Conservation (phyloP, 2,113 vertebrate species). For the Lanius ludovicianus region DNA sequence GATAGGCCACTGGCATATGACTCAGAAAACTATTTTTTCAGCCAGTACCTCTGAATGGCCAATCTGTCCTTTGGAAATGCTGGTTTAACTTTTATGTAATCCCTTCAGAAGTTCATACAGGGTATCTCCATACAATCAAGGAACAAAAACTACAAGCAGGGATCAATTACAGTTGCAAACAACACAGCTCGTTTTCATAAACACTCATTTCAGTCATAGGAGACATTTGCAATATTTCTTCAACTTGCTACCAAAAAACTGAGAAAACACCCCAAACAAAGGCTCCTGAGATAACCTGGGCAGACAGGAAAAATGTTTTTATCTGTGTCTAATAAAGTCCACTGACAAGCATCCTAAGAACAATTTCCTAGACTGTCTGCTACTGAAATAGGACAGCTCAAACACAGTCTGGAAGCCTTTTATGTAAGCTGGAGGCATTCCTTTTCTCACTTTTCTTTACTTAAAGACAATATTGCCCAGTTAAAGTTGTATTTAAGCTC, state of each 20-base stretch:
- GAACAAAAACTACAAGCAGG: not conserved
- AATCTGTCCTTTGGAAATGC: not conserved
- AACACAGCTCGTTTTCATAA: not conserved
- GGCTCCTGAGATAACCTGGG: not conserved
- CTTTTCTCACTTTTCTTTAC: not conserved
- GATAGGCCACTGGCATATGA: constrained; percentile 11
- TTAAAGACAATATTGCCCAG: not conserved
- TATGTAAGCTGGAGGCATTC: not conserved
- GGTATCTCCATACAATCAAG: not conserved
- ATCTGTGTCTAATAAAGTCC: not conserved
- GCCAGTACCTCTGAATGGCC: not conserved
- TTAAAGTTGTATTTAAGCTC: not conserved
- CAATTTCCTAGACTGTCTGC: not conserved
- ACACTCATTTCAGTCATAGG: not conserved
- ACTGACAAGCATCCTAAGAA: not conserved
- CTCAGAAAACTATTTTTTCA: constrained; percentile 42
- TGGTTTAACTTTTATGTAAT: not conserved
- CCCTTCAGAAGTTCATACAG: not conserved
- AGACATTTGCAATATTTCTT: not conserved
- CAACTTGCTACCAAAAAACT: not conserved
- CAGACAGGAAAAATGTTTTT: not conserved
- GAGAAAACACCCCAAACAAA: not conserved
- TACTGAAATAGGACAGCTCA: not conserved
- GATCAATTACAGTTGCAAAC: not conserved
- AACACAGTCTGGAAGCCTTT: not conserved